phyloP scores from a whole-genome alignment of 2,113 vertebrate species.

The Arvicanthis niloticus region DNA sequence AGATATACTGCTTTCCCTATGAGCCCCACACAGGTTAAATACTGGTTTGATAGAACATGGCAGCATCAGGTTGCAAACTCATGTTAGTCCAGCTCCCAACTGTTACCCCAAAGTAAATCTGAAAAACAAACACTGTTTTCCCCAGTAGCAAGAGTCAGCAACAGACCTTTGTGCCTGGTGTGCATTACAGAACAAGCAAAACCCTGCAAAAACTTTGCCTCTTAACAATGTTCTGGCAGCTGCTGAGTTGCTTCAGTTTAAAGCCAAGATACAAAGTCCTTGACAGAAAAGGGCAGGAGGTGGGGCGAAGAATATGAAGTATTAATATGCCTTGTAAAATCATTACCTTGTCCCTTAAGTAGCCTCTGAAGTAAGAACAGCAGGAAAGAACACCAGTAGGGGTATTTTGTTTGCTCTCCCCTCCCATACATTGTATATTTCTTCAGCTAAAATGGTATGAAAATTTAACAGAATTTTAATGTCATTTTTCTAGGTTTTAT shows the following conservation, averaged over 20 bases:
- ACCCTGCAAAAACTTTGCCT: not conserved
- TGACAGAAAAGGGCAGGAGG: not conserved
- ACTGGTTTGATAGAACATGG: not conserved
- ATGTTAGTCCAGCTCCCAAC: not conserved
- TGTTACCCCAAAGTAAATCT: not conserved
- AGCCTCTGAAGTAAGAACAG: constrained; percentile 84
- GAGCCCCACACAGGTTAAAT: not conserved
- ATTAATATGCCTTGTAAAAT: constrained; percentile 83
- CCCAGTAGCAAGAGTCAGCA: not conserved
- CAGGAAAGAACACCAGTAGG: constrained; percentile 75
- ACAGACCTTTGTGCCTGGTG: not conserved
- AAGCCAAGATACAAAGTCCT: constrained; percentile 67
- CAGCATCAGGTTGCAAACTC: not conserved
- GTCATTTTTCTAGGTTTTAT: constrained; percentile 86
- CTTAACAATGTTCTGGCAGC: constrained; percentile 25
- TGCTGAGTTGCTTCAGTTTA: constrained; percentile 43
- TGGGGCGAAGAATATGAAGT: constrained; percentile 74
- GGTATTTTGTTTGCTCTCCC: not conserved
- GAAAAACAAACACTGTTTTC: not conserved
- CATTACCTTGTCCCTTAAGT: constrained; percentile 88
- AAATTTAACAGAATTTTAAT: constrained; percentile 88
- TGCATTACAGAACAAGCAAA: not conserved
- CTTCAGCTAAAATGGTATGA: constrained; percentile 83
- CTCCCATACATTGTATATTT: constrained; percentile 76
- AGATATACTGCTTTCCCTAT: not conserved